phyloP scores from a whole-genome alignment of 2,888 invertebrate species.

The Scelioninae gen. 2 region DNA sequence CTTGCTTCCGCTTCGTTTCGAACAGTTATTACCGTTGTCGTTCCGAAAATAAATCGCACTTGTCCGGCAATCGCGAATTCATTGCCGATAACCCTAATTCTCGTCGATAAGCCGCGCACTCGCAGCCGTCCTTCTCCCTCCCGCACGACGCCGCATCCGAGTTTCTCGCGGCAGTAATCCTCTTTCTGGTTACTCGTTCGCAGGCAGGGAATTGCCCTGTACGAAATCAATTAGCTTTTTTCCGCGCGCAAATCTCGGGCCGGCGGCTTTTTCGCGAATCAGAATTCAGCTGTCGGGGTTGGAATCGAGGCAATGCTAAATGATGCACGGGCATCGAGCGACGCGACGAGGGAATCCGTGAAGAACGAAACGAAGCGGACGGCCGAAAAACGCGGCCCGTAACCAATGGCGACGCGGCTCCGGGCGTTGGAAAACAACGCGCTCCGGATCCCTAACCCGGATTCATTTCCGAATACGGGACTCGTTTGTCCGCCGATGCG shows the following conservation, averaged over 20 bases:
- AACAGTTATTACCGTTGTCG: no score
- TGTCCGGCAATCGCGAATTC: no score
- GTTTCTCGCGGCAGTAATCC: no score
- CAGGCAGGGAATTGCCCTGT: constrained; percentile 4
- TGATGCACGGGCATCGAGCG: constrained; percentile 42
- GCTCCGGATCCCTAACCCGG: constrained; percentile 19
- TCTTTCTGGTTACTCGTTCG: no score
- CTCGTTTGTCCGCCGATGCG: constrained; percentile 46
- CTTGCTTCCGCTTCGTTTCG: no score
- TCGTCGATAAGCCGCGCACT: no score
- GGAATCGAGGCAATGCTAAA: constrained; percentile 25
- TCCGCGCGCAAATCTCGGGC: constrained; percentile 1
- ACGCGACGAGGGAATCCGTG: constrained; percentile 21
- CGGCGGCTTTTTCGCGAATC: constrained; percentile 14
- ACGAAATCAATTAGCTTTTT: constrained; percentile 31
- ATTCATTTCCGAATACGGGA: constrained; percentile 34
- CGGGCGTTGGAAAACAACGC: constrained; percentile 19
- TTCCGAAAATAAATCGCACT: no score
- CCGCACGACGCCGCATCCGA: no score
- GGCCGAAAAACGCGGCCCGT: constrained; percentile 32
- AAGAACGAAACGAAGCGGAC: constrained; percentile 18
- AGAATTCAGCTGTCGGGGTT: constrained; percentile 30
- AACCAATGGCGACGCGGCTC: constrained; percentile 19
- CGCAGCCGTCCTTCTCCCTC: no score
- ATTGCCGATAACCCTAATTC: no score